Percentiles rank a stretch among this genome's conserved stretches.
phyloP scores from a whole-genome alignment of 37 sponge, comb jelly and placozoan genomes.

The Cliona cf. orientalis region DNA sequence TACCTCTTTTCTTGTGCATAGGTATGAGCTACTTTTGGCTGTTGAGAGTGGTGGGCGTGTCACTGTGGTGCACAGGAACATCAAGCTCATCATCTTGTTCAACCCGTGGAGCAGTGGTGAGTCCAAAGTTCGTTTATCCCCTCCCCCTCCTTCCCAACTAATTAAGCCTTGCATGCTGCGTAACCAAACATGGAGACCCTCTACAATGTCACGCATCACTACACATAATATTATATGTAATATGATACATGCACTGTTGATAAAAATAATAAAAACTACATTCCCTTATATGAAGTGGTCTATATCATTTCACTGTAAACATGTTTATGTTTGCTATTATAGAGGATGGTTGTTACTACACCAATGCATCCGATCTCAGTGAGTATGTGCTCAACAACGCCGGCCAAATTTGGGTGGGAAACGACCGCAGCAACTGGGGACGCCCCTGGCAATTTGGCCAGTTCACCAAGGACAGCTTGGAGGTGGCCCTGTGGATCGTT shows the following conservation, averaged over 20 bases:
- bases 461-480: constrained; percentile 50
- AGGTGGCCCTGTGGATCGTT: constrained; percentile 42
- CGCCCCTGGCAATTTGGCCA: constrained; percentile 81
- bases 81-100: constrained; percentile 56
- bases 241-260: no score
- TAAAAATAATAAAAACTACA: not conserved
- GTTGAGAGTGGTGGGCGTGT: constrained; percentile 32
- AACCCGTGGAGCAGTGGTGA: constrained; percentile 79
- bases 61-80: constrained; percentile 28
- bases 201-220: no score
- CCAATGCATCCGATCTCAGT: constrained; percentile 26
- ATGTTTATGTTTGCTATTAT: not conserved
- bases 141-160: no score
- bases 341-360: constrained; percentile 61
- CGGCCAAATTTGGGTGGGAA: constrained; percentile 79
- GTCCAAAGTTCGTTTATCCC: not conserved
- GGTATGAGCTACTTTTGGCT: constrained; percentile 41
- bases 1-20: constrained; percentile 6
- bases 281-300: no score
- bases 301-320: not conserved
- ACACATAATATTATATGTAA: not conserved
- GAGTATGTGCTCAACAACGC: constrained; percentile 76
- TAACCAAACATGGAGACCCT: no score
- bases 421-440: constrained; percentile 45
- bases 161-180: no score